These are phyloP conservation scores for Pyrrhosoma nymphula DNA, from an alignment of 2,888 invertebrate genomes.

Conservation along the genomic window DNA sequence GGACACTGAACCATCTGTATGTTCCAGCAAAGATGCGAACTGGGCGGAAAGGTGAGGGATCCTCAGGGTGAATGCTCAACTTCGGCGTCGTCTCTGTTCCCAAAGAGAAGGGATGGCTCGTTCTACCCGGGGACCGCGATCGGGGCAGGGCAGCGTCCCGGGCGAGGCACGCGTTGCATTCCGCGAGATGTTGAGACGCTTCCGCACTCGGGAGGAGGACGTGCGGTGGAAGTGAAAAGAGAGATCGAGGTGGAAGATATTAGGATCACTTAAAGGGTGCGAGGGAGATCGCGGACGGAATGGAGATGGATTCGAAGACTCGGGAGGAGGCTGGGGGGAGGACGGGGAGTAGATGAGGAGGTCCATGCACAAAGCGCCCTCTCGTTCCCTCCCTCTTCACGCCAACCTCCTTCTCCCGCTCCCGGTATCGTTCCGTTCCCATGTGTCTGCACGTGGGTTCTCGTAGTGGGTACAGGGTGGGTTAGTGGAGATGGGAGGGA, in stretches of 20 bases:
- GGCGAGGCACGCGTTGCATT: not conserved
- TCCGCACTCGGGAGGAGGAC: not conserved
- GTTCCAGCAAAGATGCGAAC: no score
- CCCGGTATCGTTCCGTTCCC: not conserved
- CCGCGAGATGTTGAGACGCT: not conserved
- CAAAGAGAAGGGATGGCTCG: no score
- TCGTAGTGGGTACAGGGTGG: not conserved
- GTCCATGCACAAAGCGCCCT: no score
- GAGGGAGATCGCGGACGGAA: not conserved
- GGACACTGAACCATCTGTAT: no score
- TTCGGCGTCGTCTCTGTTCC: no score
- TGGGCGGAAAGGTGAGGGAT: no score
- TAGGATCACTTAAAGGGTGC: conserved; percentile 1
- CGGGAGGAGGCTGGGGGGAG: no score
- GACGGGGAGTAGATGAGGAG: no score
- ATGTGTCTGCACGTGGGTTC: not conserved
- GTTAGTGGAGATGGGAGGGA: not conserved
- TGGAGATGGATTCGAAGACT: not conserved
- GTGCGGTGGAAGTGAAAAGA: not conserved
- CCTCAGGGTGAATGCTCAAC: no score
- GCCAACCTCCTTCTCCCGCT: not conserved
- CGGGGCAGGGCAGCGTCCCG: no score
- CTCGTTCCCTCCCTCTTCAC: no score
- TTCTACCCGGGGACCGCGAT: no score
- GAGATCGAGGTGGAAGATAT: not conserved